A percentile compares a stretch with the other conserved stretches of the same genome.
These are phyloP conservation scores for Cetonia aurata DNA, from an alignment of 2,888 invertebrate genomes.

Conservation along the genomic window DNA sequence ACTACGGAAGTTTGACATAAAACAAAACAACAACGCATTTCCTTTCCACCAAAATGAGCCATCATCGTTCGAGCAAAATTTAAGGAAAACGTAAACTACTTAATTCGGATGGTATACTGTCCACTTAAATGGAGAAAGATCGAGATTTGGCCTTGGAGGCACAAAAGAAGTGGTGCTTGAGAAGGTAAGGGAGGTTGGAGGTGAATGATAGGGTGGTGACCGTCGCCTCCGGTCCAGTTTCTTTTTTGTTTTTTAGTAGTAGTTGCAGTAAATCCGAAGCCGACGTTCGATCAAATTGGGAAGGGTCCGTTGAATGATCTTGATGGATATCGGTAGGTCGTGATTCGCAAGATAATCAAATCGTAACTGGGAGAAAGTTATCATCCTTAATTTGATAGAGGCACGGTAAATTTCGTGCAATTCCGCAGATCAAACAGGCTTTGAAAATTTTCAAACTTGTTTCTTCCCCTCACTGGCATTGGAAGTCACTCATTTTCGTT, in stretches of 20 bases:
- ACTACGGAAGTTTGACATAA: constrained; percentile 42
- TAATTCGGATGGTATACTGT: constrained; percentile 19
- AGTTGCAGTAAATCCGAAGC: constrained; percentile 21
- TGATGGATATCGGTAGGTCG: constrained; percentile 34
- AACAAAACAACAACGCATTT: constrained; percentile 41
- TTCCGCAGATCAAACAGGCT: constrained; percentile 1
- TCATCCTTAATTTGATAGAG: constrained; percentile 27
- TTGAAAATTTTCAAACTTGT: constrained; percentile 21
- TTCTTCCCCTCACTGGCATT: constrained; percentile 10
- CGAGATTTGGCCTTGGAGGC: constrained; percentile 47
- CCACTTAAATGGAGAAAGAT: constrained; percentile 49
- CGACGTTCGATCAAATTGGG: constrained; percentile 32
- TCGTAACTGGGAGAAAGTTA: constrained; percentile 33
- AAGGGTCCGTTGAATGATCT: constrained; percentile 38
- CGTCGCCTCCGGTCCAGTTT: constrained; percentile 17
- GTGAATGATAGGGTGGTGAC: constrained; percentile 46
- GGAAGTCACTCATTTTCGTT: constrained; percentile 11
- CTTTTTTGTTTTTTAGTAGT: constrained; percentile 19
- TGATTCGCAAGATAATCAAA: constrained; percentile 36
- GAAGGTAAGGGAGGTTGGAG: constrained; percentile 29
- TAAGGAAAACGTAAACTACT: constrained; percentile 27
- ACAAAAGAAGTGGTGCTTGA: constrained; percentile 41
- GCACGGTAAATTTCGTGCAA: constrained; percentile 2
- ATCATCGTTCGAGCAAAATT: constrained; percentile 10
- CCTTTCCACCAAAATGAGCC: constrained; percentile 4